Base-by-base conservation (phyloP, 2,113 vertebrate genomes). In the Crotalus tigris region DNA sequence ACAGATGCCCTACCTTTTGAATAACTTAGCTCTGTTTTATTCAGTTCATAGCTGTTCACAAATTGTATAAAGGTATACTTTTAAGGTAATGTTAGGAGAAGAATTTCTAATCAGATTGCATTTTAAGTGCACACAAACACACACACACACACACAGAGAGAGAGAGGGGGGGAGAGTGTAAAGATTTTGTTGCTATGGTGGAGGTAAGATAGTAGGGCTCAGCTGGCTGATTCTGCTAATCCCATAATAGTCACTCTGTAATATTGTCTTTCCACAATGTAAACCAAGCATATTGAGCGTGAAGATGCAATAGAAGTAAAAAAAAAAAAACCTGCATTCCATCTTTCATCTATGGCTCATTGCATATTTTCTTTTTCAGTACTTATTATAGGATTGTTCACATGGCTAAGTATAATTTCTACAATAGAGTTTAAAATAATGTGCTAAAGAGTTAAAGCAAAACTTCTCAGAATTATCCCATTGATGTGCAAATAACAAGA, bases 331-430 rank as follows among this genome's bases (percentile, higher is more conserved):
- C 0, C 58, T 51, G 33, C 81, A 0, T 81, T 87, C 55, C 21
- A 86, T 64, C 15, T 58, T 89, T 95, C 90, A 95, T 94, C 91
- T 94, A 91, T 93, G 5, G 54, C 54, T 85, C 88, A 29, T 55
- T 75, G 93, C 10, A 0, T 39, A 87, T 93, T 86, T 57, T 39
- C 75, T 0, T 61, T 0, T 61, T 49, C 0, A 89, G 44, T 64
- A 5, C 0, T 55, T 0, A 75, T 0, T 11, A 12, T 54, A 54
- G 9, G 26, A 91, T n/a, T n/a, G 12, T 81, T 12, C 33, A 23
- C 12, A 26, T 54, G 17, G 33, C 29, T 81, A 81, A 81, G 0
- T 4, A 91, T 91, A 88, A 7, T 46, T 4, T 2, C 0, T 5
- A 13, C 90, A 87, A 87, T 89, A 23, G 21, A 3, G 39, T 53